Percentiles rank a stretch among this genome's conserved stretches.
phyloP scores from a whole-genome alignment of 2,888 invertebrate genomes.

The Lepidonotus clava region DNA sequence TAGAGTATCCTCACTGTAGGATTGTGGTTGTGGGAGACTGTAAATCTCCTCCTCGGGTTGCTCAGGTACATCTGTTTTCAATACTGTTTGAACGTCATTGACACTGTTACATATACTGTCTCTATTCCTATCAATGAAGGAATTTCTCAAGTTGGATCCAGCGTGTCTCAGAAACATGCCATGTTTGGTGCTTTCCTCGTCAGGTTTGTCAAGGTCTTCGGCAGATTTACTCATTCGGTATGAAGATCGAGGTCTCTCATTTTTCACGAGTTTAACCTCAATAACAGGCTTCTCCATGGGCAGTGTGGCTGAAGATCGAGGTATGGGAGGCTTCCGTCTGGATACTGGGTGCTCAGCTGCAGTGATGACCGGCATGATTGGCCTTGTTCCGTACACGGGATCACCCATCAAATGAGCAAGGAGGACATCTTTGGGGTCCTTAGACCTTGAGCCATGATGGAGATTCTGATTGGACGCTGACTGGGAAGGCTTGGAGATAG shows the following conservation, averaged over 20 bases:
- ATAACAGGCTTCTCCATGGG: slow-evolving; percentile 48
- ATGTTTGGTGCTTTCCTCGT: not conserved
- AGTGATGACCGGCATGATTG: slow-evolving; percentile 16
- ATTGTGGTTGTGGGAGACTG: slow-evolving; percentile 62
- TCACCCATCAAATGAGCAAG: slow-evolving; percentile 23
- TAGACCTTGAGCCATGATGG: not conserved
- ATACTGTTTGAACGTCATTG: slow-evolving; percentile 56
- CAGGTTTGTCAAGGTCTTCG: slow-evolving; percentile 34
- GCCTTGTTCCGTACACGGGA: slow-evolving; percentile 11
- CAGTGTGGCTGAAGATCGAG: not conserved
- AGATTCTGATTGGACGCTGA: slow-evolving; percentile 6
- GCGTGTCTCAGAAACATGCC: not conserved
- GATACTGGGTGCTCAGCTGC: not conserved
- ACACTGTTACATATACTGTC: slow-evolving; percentile 52
- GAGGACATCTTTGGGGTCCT: not conserved
- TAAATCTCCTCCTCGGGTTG: slow-evolving; percentile 58
- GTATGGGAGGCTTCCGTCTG: not conserved
- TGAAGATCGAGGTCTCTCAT: slow-evolving; percentile 33
- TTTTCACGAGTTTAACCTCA: slow-evolving; percentile 52
- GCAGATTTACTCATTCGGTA: slow-evolving; percentile 25
- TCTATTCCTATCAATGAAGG: slow-evolving; percentile 43
- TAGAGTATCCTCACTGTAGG: slow-evolving; percentile 64
- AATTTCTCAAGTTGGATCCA: slow-evolving; percentile 36
- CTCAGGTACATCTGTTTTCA: slow-evolving; percentile 51
- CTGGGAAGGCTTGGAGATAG: not conserved